phyloP scores from a whole-genome alignment of 2,797 vertebrate genomes.

The Psittacula derbiana region DNA sequence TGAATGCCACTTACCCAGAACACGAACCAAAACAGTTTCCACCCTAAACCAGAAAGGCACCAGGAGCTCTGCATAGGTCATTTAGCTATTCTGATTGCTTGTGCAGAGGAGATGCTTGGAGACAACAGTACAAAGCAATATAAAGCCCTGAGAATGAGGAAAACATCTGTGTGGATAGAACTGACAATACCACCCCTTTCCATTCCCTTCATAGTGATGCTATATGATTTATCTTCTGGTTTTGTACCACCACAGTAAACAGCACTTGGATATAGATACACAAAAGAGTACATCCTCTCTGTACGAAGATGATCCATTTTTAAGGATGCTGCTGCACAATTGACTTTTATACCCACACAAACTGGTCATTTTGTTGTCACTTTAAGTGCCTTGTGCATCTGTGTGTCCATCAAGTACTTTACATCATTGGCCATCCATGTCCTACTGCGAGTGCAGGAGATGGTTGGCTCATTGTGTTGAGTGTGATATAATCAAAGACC shows the following conservation, averaged over 20 bases:
- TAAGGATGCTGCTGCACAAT: background rate
- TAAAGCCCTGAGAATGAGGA: background rate
- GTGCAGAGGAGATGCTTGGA: background rate
- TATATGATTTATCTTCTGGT: fast-evolving
- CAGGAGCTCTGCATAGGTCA: background rate
- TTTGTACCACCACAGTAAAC: background rate
- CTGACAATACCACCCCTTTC: background rate
- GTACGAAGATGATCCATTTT: background rate
- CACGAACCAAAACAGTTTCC: fast-evolving
- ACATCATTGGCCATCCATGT: background rate
- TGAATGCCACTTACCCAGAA: fast-evolving
- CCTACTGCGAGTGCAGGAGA: background rate
- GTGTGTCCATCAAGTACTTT: background rate
- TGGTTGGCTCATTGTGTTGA: background rate
- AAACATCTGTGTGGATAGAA: background rate
- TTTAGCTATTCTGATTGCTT: background rate
- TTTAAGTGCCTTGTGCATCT: background rate
- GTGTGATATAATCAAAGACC: background rate
- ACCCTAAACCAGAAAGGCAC: fast-evolving
- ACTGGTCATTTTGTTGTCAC: background rate
- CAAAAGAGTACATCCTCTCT: background rate
- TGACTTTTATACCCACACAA: background rate
- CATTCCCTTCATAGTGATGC: background rate
- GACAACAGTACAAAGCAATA: background rate
- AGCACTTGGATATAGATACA: background rate